Evolutionary conservation across 37 sponge, comb jelly and placozoan genomes (phyloP), one percentile per base, ranked within the genome.

Genomic region (Bolinopsis microptera): DNA sequence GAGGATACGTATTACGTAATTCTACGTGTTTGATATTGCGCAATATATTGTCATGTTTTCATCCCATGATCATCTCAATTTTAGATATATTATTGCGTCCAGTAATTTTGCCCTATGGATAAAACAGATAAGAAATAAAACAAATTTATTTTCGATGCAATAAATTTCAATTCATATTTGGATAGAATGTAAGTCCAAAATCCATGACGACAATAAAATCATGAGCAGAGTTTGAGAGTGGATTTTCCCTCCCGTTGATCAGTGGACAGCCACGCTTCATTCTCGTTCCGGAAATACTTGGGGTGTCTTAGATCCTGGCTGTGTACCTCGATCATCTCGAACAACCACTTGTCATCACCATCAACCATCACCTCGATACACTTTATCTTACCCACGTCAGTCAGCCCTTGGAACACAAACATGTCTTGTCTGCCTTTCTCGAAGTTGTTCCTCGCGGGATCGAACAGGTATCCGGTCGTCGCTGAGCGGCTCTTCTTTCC

Each of bases 321-420:
- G 31, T 72, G 75, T 23, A 72, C 31, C 75, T 72, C 75, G 3
- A 72, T 72, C 31, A 30, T 30, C 31, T 72, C 75, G 18, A 72
- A 72, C 75, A 30, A 5, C 75, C 75, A 72, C 75, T 30, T 72
- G 31, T 72, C 75, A n/a, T 72, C 75, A 8, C 75, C 75, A n/a
- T 72, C 75, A 28, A 21, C 75, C 18, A 5, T 28, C 26, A 72
- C 5, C 75, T 72, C 31, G 75, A 72, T 72, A 21, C 75, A 72
- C 75, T 72, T 72, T 72, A 72, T 28, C 75, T 21, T 5, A 2
- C 75, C 75, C 31, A 72, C 75, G 31, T 30, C 26, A 3, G 26
- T 72, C 75, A 72, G 26, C 26, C 75, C 75, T 28, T n/a, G 75
- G 75, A 72, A 72, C 31, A 72, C 75, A n/a, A 72, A 72, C 5